These are phyloP conservation scores for Talpa occidentalis DNA, from an alignment of 2,113 vertebrate species.

Conservation along the genomic window DNA sequence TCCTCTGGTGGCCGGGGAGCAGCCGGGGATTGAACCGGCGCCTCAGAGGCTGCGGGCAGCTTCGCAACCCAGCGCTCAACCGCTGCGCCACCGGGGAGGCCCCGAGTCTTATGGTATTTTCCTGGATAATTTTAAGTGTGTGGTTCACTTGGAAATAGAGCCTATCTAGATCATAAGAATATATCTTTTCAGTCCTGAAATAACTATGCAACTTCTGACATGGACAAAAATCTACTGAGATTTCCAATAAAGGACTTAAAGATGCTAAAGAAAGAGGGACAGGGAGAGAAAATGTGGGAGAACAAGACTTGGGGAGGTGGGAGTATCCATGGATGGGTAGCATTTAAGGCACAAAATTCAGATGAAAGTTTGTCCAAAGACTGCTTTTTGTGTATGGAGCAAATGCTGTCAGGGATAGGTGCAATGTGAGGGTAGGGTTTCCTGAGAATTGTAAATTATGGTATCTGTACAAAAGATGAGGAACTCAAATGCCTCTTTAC, in stretches of 20 bases:
- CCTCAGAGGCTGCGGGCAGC: too few relatives aligned
- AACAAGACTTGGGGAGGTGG: neutral
- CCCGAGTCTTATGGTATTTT: neutral
- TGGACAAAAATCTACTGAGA: neutral
- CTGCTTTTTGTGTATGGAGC: neutral
- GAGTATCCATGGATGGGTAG: fast-evolving
- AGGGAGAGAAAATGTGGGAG: neutral
- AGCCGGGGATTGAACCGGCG: too few relatives aligned
- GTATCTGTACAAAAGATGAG: neutral
- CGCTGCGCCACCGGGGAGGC: too few relatives aligned
- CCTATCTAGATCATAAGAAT: neutral
- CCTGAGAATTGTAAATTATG: neutral
- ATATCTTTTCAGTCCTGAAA: neutral
- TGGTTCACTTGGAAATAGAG: neutral
- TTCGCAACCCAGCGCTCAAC: too few relatives aligned
- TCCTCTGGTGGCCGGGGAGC: too few relatives aligned
- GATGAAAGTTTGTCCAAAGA: neutral
- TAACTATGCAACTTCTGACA: neutral
- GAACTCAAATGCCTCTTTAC: neutral
- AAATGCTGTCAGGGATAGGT: neutral
- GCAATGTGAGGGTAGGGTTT: neutral
- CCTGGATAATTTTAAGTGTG: neutral
- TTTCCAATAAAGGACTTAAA: slow-evolving; percentile 31
- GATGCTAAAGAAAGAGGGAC: neutral
- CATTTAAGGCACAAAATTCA: neutral